phyloP scores from a whole-genome alignment of 2,888 invertebrate species.

The Meandrusa payeni region DNA sequence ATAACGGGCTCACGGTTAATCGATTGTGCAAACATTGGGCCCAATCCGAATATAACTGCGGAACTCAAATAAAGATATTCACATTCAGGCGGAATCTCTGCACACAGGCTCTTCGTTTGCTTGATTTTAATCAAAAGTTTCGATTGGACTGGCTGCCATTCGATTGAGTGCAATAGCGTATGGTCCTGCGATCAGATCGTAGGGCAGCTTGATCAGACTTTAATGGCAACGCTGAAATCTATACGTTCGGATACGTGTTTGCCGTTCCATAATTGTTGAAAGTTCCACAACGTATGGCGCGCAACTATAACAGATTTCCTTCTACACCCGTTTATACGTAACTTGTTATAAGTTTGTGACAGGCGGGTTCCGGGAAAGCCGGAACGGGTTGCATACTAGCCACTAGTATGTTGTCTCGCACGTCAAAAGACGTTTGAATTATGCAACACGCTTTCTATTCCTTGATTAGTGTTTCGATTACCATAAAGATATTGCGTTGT shows the following conservation, averaged over 20 bases:
- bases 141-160: slow-evolving; percentile 68
- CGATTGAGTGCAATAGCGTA: slow-evolving; percentile 58
- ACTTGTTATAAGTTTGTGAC: slow-evolving; percentile 61
- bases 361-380: slow-evolving; percentile 34
- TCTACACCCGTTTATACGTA: slow-evolving; percentile 43
- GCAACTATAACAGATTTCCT: slow-evolving; percentile 35
- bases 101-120: slow-evolving; percentile 60
- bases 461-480: slow-evolving; percentile 11
- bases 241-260: slow-evolving; percentile 68
- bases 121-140: slow-evolving; percentile 81
- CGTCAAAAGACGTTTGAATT: slow-evolving; percentile 29
- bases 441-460: slow-evolving; percentile 10
- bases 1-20: slow-evolving; percentile 37
- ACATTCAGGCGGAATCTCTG: slow-evolving; percentile 55
- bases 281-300: slow-evolving; percentile 45
- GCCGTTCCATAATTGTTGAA: slow-evolving; percentile 64
- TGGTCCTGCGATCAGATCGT: slow-evolving; percentile 34
- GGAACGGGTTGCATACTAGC: slow-evolving; percentile 34
- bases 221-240: slow-evolving; percentile 62
- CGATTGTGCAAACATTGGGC: slow-evolving; percentile 61
- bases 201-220: slow-evolving; percentile 53
- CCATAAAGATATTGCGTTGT: not conserved
- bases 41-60: slow-evolving; percentile 61
- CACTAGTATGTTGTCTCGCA: slow-evolving; percentile 34
- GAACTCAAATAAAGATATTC: slow-evolving; percentile 75